Base-by-base conservation (phyloP, 92 coral and sea anemone species). In the Epizoanthus rinbou region DNA sequence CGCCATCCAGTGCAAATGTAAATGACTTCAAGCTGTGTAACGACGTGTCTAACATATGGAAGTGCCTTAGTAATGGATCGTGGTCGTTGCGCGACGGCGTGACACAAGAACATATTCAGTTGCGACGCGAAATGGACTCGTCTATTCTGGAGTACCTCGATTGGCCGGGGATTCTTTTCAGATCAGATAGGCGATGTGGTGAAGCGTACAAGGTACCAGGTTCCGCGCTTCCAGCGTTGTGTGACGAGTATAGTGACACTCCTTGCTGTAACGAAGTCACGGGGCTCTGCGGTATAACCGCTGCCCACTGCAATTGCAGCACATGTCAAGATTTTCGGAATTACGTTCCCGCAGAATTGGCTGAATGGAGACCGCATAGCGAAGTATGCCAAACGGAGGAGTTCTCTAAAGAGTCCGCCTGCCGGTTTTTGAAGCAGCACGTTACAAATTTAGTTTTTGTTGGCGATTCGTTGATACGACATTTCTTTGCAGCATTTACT, bases 391-490 rank as follows among this genome's bases (percentile, higher is more conserved):
- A 64, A 64, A 58, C 52, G 2, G 70, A 75, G 24, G 79, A 47
- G 11, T 86, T 89, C 52, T 67, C 84, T 0, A 86, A 88, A 22
- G 64, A 39, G 8, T 78, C 82, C 5, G 82, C 82, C 43, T 15
- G 85, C 63, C 19, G 79, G 14, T 64, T 91, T 19, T 71, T 91
- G 17, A 23, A 80, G 7, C 59, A 74, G 25, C 84, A 86, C 28
- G 59, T 89, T 8, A 68, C 84, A 35, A 87, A 86, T 21, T n/a
- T 91, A 41, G 87, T 84, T 4, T 91, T 91, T 82, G 76, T 89
- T 41, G 95, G 95, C 2, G 95, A 91, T 52, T 91, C 92, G 1
- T 56, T 91, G 37, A 86, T 88, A 6, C 88, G 95, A n/a, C 95
- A 88, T 56, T 76, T 91, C 28, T 91, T 88, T 66, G 71, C 76